These are phyloP conservation scores for Melanerpes formicivorus DNA, from an alignment of 2,113 vertebrate genomes.

Conservation along the genomic window DNA sequence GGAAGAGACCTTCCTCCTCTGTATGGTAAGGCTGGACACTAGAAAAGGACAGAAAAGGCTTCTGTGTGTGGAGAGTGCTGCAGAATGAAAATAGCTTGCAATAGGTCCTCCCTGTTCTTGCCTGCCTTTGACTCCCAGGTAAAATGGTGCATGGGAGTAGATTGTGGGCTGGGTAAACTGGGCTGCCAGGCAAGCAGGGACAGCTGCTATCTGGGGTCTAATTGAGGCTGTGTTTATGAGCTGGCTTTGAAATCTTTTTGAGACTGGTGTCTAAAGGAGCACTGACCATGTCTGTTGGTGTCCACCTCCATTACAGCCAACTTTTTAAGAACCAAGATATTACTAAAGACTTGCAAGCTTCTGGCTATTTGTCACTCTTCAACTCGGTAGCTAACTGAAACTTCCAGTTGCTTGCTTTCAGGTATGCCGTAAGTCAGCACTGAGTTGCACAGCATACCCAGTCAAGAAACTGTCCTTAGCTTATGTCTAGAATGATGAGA, in stretches of 20 bases:
- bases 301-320: neutral
- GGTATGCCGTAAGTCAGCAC: neutral
- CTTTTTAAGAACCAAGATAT: neutral
- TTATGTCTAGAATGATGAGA: neutral
- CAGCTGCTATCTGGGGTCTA: neutral
- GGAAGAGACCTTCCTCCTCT: neutral
- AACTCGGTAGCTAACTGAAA: neutral
- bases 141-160: neutral
- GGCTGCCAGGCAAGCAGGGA: neutral
- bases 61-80: neutral
- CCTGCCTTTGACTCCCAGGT: neutral
- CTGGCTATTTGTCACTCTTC: neutral
- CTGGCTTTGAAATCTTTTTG: neutral
- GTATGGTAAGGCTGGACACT: neutral
- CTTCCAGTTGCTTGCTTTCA: neutral
- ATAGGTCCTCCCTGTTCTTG: neutral
- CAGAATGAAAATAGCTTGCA: neutral
- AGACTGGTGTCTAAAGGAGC: neutral
- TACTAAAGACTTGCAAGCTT: neutral
- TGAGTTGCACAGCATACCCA: neutral
- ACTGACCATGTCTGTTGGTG: rapidly evolving
- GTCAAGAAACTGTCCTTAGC: neutral
- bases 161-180: neutral
- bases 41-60: neutral
- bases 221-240: neutral